phyloP scores from a whole-genome alignment of 2,888 invertebrate species.

The Macrosoma leucophasiata region DNA sequence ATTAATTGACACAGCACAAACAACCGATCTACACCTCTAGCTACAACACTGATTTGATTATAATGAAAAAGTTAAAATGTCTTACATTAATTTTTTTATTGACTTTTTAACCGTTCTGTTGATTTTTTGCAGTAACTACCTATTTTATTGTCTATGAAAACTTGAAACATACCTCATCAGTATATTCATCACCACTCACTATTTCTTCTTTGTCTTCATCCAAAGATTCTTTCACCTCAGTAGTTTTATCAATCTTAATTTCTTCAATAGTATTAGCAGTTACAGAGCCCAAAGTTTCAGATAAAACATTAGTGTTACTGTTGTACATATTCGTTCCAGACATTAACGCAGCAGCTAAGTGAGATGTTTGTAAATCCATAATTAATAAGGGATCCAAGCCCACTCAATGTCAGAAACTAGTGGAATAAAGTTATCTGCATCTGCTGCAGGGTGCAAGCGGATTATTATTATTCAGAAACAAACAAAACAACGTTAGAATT shows the following conservation, averaged over 20 bases:
- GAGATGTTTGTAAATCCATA: conserved; percentile 69
- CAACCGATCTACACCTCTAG: too few relatives aligned
- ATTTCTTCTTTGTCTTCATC: conserved; percentile 64
- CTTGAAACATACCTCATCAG: conserved; percentile 51
- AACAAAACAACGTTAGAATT: too few relatives aligned
- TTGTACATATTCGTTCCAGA: conserved; percentile 47
- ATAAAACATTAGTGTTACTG: conserved; percentile 32
- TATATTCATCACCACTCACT: conserved; percentile 65
- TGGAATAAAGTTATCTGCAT: too few relatives aligned
- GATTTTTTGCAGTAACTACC: too few relatives aligned
- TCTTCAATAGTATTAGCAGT: conserved; percentile 34
- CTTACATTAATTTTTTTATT: too few relatives aligned
- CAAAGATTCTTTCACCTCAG: conserved; percentile 39
- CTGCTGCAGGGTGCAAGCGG: too few relatives aligned
- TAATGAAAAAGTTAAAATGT: too few relatives aligned
- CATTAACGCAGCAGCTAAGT: conserved; percentile 67
- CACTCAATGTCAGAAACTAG: too few relatives aligned
- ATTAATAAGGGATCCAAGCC: conserved; percentile 1
- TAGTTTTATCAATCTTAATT: conserved; percentile 43
- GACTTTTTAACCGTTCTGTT: too few relatives aligned
- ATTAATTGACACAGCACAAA: too few relatives aligned
- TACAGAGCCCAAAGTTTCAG: conserved; percentile 25
- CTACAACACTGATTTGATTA: too few relatives aligned
- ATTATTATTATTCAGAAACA: too few relatives aligned
- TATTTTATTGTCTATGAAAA: background rate